These are phyloP conservation scores for Saguinus midas DNA, from an alignment of 2,113 vertebrate genomes.

Conservation along the genomic window DNA sequence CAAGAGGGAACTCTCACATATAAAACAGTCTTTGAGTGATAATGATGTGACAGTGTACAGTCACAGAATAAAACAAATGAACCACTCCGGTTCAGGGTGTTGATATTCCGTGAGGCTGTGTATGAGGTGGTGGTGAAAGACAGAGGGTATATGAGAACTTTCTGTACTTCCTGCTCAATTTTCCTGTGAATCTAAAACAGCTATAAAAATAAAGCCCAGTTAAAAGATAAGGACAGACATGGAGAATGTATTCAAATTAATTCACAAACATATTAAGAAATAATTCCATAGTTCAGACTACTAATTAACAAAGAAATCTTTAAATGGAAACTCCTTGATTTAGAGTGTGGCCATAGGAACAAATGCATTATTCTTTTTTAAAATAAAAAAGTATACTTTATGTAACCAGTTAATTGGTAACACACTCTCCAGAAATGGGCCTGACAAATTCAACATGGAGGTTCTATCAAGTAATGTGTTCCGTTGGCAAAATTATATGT, in stretches of 20 bases:
- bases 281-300: constrained; percentile 15
- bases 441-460: neutral
- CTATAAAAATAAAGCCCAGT: neutral
- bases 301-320: neutral
- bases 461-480: neutral
- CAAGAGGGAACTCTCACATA: neutral
- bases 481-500: neutral
- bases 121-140: neutral
- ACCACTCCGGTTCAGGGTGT: neutral
- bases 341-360: neutral
- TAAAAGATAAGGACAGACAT: neutral
- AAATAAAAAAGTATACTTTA: neutral
- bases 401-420: constrained; percentile 1
- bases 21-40: neutral
- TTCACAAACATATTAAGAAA: neutral
- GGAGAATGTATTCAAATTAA: neutral
- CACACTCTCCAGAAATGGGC: neutral
- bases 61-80: neutral
- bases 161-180: neutral
- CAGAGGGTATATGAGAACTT: neutral
- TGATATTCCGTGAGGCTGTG: neutral
- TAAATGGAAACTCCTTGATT: neutral
- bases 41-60: neutral
- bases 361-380: neutral
- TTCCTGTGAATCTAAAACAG: neutral